These are phyloP conservation scores for Steatocranus sp. DNA, from an alignment of 2,797 vertebrate species.

Conservation along the genomic window DNA sequence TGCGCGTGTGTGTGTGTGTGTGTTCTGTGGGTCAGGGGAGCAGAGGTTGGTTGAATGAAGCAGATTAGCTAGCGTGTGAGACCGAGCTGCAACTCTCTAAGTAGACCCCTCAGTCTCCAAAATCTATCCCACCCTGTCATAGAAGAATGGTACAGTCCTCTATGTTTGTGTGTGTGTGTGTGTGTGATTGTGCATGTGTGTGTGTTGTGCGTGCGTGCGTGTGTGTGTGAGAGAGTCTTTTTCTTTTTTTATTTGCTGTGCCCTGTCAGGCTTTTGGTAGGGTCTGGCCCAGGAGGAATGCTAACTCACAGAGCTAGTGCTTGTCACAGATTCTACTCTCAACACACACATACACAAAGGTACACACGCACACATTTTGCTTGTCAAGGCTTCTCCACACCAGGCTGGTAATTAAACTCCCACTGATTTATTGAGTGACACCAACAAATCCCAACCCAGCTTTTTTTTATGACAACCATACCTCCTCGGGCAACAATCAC, in stretches of 20 bases:
- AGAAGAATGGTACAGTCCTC: conserved; percentile 43
- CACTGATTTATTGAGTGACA: conserved; percentile 98
- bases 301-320: conserved; percentile 78
- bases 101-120: conserved; percentile 8
- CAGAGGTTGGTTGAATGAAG: background rate
- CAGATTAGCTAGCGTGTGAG: conserved; percentile 37
- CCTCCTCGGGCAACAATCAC: conserved; percentile 78
- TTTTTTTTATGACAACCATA: conserved; percentile 87
- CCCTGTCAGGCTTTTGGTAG: conserved; percentile 68
- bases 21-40: background rate
- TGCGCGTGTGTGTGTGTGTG: background rate
- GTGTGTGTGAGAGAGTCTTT: background rate
- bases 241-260: conserved; percentile 12
- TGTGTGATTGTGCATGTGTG: background rate
- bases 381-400: conserved; percentile 84
- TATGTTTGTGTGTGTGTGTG: background rate
- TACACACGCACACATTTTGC: conserved; percentile 38
- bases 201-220: background rate
- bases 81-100: conserved; percentile 24
- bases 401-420: conserved; percentile 92
- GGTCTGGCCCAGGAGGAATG: conserved; percentile 79
- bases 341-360: conserved; percentile 14
- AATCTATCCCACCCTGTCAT: conserved; percentile 7
- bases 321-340: conserved; percentile 47
- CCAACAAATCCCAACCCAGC: conserved; percentile 88